Conservation (phyloP, 2,888 invertebrate species). For the Camponotus fellah region DNA sequence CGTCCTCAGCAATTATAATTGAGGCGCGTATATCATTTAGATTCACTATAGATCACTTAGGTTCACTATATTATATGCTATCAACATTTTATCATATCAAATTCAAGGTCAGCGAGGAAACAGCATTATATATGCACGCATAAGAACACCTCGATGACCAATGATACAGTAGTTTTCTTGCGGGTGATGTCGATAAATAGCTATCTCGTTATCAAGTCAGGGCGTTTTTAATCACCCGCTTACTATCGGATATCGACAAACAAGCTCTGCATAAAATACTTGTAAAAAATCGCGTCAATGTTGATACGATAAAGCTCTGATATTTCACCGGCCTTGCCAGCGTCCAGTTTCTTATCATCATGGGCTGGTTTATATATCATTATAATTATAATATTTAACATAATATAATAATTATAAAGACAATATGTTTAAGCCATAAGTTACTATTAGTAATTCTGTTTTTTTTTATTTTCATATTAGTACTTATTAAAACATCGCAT, state of each 20-base stretch:
- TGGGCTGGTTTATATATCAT: too few species aligned
- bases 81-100: slow-evolving; percentile 13
- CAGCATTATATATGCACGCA: slow-evolving; percentile 57
- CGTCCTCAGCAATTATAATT: slow-evolving; percentile 10
- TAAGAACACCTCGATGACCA: slow-evolving; percentile 48
- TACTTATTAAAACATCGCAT: not conserved
- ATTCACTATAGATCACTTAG: slow-evolving; percentile 13
- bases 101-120: slow-evolving; percentile 42
- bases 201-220: slow-evolving; percentile 79
- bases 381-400: too few species aligned
- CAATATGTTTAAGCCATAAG: not conserved
- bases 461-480: slow-evolving; percentile 16
- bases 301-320: slow-evolving; percentile 18
- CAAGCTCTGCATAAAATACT: slow-evolving; percentile 61
- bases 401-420: not conserved
- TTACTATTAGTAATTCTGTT: not conserved
- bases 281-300: slow-evolving; percentile 46
- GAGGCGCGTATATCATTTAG: not conserved
- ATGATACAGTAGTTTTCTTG: slow-evolving; percentile 65
- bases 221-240: slow-evolving; percentile 77
- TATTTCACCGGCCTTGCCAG: not conserved
- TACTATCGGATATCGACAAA: slow-evolving; percentile 78
- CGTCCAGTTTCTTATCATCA: slow-evolving; percentile 2
- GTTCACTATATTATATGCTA: not conserved
- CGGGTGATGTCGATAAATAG: slow-evolving; percentile 77